Base-by-base conservation (phyloP, 2,888 invertebrate genomes). In the Oegoconia quadripuncta region DNA sequence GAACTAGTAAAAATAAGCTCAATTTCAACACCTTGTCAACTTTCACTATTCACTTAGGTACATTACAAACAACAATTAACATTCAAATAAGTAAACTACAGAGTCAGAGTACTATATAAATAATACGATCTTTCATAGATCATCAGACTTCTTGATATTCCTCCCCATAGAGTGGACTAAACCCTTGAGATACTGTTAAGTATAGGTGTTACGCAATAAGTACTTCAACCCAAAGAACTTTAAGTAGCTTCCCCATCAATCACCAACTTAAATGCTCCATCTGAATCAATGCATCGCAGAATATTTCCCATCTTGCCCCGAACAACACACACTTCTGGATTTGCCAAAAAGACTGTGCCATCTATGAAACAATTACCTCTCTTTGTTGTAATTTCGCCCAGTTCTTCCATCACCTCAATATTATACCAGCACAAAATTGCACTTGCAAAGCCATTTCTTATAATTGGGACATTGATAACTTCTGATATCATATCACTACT, bases 351-450 rank as follows among this genome's bases (percentile, higher is more conserved):
- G 38, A 84, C 83, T 47, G 76, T 78, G 17, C 86, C 87, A 51
- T 88, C 84, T 28, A 82, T 63, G 53, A 88, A 86, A 54, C 88
- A 65, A 39, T 68, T 67, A 37, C 74, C 45, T 44, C 80, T 68
- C 34, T 77, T 72, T 0, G 90, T 90, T 4, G 77, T 69, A 39
- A 89, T 70, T 16, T 59, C 67, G 14, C 65, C 62, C 15, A 73
- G 36, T 37, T 74, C 64, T 34, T 87, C 70, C 49, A 82, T 69
- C 14, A 88, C 54, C 43, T 87, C 75, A 31, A 90, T 70, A n/a
- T 72, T 69, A 48, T 83, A 91, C 89, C 90, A 91, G 49, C 89
- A 89, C 13, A 90, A 62, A 39, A 91, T 70, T 2, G 84, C 89
- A 66, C 88, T 89, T 0, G 82, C 74, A 28, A 58, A 39, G 1